Evolutionary conservation across 2,888 invertebrate genomes (phyloP).

Genomic region (Amphipoea oculea): DNA sequence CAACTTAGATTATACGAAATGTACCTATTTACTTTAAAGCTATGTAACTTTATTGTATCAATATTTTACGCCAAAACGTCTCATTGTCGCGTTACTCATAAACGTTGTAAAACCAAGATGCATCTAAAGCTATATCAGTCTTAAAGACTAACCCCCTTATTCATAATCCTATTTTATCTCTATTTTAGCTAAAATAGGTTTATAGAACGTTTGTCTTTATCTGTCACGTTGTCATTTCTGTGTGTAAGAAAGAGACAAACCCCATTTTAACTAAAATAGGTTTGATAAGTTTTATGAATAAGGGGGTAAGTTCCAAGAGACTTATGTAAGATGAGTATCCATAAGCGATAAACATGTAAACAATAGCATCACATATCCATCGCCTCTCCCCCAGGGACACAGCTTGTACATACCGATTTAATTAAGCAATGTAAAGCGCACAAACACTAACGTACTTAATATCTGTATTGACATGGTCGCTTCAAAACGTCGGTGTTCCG

Average conservation of each 20-base stretch:
- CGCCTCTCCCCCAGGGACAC: slow-evolving; percentile 24
- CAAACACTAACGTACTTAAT: slow-evolving; percentile 66
- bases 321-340: not conserved
- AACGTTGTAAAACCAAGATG: not conserved
- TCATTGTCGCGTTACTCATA: not conserved
- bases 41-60: not conserved
- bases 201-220: too few species aligned
- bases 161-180: too few species aligned
- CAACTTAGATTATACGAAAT: not conserved
- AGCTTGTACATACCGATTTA: slow-evolving; percentile 60
- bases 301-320: not conserved
- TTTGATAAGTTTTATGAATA: too few species aligned
- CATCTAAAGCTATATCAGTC: too few species aligned
- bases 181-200: too few species aligned
- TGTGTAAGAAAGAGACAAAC: too few species aligned
- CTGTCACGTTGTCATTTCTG: too few species aligned
- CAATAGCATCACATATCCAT: slow-evolving; percentile 23
- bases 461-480: slow-evolving; percentile 66
- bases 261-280: too few species aligned
- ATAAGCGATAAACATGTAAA: slow-evolving; percentile 14
- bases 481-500: slow-evolving; percentile 72
- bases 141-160: too few species aligned
- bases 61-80: not conserved
- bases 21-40: not conserved
- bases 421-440: slow-evolving; percentile 63